These are phyloP conservation scores for Sitodiplosis mosellana DNA, from an alignment of 1,140 invertebrate genomes.

Conservation along the genomic window DNA sequence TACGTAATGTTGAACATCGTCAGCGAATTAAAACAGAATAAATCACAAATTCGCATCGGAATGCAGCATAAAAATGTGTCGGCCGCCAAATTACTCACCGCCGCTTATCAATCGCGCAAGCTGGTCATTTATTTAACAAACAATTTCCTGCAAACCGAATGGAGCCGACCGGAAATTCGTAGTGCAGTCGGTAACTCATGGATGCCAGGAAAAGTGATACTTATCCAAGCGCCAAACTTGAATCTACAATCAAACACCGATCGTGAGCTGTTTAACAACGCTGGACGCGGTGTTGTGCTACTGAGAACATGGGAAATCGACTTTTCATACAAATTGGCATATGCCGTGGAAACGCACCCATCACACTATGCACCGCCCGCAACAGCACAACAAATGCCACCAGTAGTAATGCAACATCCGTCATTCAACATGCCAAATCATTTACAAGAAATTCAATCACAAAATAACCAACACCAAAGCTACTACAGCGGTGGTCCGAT, in stretches of 20 bases:
- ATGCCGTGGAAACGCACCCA: constrained; percentile 44
- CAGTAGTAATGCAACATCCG: constrained; percentile 28
- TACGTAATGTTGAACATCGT: constrained; percentile 70
- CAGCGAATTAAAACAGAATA: constrained; percentile 61
- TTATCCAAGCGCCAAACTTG: constrained; percentile 57
- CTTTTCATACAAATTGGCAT: constrained; percentile 72
- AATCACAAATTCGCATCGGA: constrained; percentile 55
- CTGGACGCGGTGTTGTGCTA: constrained; percentile 50
- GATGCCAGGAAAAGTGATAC: constrained; percentile 56
- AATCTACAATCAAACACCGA: constrained; percentile 56
- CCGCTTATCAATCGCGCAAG: constrained; percentile 63
- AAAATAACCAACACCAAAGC: too few relatives aligned
- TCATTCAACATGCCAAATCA: constrained; percentile 12
- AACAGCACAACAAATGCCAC: constrained; percentile 28
- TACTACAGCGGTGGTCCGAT: background rate
- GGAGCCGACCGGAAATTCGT: constrained; percentile 65
- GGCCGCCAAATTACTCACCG: constrained; percentile 63
- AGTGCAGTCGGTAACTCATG: constrained; percentile 63
- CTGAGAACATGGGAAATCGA: constrained; percentile 64
- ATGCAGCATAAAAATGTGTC: constrained; percentile 57
- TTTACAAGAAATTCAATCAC: too few relatives aligned
- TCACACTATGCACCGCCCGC: constrained; percentile 23
- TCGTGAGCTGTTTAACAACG: constrained; percentile 68
- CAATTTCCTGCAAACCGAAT: constrained; percentile 71
- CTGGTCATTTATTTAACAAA: constrained; percentile 66